phyloP scores from a whole-genome alignment of 2,888 invertebrate species.

The Platycnemis pennipes region DNA sequence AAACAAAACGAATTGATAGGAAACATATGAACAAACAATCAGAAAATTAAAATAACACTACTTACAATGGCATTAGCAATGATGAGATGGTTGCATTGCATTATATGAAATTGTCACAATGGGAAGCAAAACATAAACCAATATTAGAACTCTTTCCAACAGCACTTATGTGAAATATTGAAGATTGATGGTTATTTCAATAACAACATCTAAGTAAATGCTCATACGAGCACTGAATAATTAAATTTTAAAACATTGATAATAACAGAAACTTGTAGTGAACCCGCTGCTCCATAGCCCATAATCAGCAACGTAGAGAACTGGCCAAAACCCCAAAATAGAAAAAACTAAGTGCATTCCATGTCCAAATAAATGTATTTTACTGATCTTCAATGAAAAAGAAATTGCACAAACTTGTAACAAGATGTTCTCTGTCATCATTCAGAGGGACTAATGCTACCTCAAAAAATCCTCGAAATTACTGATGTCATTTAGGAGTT shows the following conservation, averaged over 20 bases:
- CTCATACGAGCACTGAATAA: background rate
- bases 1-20: conserved; percentile 36
- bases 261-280: background rate
- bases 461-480: too few species aligned
- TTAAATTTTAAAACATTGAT: background rate
- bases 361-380: background rate
- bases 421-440: too few species aligned
- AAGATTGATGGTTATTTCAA: background rate
- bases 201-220: background rate
- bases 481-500: too few species aligned
- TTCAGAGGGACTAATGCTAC: too few species aligned
- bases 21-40: conserved; percentile 12
- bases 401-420: too few species aligned
- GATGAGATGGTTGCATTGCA: conserved; percentile 30
- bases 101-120: background rate
- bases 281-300: too few species aligned
- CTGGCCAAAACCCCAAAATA: too few species aligned
- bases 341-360: too few species aligned
- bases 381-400: background rate
- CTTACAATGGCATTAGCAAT: conserved; percentile 35
- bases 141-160: background rate
- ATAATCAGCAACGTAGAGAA: too few species aligned
- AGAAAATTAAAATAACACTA: conserved; percentile 12
- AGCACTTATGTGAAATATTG: conserved; percentile 20
- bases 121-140: conserved; percentile 27